These are phyloP conservation scores for Schizopygopsis malacanthus DNA, from an alignment of 2,797 vertebrate species.

Conservation along the genomic window DNA sequence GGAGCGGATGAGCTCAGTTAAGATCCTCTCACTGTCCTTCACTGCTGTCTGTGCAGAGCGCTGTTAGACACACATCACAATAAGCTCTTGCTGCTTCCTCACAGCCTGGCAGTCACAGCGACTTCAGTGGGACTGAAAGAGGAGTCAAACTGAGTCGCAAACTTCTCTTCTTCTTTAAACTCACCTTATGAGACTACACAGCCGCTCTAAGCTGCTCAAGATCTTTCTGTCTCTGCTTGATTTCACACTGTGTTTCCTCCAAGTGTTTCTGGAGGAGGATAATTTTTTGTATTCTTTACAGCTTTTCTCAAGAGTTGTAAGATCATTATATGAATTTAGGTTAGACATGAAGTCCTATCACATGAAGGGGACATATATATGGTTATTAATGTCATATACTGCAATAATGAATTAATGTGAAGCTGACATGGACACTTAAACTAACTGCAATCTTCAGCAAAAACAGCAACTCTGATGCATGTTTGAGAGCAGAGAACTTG, in stretches of 20 bases:
- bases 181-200: slow-evolving; percentile 7
- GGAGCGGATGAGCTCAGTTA: slow-evolving; percentile 21
- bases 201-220: neutral
- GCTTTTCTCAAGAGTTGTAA: neutral
- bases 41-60: slow-evolving; percentile 33
- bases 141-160: neutral
- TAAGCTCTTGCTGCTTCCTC: neutral
- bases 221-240: slow-evolving; percentile 3
- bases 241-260: neutral
- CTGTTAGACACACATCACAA: slow-evolving; percentile 23
- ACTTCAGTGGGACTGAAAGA: neutral
- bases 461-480: neutral
- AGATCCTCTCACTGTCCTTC: slow-evolving; percentile 24
- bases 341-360: neutral
- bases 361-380: neutral
- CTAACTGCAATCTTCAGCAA: neutral
- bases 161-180: neutral
- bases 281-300: too few species aligned
- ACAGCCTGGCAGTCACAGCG: neutral
- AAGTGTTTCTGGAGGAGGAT: neutral
- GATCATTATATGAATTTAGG: neutral
- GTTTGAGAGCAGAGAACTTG: neutral
- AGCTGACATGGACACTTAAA: neutral
- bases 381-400: neutral
- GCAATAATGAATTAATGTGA: neutral